phyloP scores from a whole-genome alignment of 2,113 vertebrate species.

The Oncorhynchus clarkii region DNA sequence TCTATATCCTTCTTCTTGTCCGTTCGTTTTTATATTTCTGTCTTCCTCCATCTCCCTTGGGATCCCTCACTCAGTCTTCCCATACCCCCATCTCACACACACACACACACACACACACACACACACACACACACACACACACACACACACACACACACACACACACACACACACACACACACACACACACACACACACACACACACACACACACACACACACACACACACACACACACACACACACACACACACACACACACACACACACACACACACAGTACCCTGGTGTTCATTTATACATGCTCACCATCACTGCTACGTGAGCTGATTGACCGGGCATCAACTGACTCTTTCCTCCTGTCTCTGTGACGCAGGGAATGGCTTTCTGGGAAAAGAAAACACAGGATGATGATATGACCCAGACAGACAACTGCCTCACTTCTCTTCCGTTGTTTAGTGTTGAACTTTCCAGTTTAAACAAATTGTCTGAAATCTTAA shows the following conservation, averaged over 20 bases:
- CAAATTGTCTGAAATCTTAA: not conserved
- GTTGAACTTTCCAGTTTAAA: not conserved
- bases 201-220: not conserved
- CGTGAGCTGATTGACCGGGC: constrained; percentile 87
- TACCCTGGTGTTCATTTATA: not conserved
- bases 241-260: not conserved
- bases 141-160: not conserved
- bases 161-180: not conserved
- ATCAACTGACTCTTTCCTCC: constrained; percentile 89
- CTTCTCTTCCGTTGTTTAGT: not conserved
- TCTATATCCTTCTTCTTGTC: not conserved
- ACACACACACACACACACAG: not conserved
- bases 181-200: not conserved
- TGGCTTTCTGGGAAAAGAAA: constrained; percentile 74
- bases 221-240: not conserved
- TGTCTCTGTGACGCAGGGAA: constrained; percentile 82
- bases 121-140: not conserved
- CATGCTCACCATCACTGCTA: constrained; percentile 84
- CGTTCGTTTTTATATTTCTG: not conserved
- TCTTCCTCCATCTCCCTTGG: not conserved
- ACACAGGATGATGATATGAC: not conserved
- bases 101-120: not conserved
- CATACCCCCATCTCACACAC: no score
- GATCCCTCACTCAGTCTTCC: not conserved
- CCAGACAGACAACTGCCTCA: not conserved